Base-by-base conservation (phyloP, 2,797 vertebrate genomes). In the Miichthys miiuy region DNA sequence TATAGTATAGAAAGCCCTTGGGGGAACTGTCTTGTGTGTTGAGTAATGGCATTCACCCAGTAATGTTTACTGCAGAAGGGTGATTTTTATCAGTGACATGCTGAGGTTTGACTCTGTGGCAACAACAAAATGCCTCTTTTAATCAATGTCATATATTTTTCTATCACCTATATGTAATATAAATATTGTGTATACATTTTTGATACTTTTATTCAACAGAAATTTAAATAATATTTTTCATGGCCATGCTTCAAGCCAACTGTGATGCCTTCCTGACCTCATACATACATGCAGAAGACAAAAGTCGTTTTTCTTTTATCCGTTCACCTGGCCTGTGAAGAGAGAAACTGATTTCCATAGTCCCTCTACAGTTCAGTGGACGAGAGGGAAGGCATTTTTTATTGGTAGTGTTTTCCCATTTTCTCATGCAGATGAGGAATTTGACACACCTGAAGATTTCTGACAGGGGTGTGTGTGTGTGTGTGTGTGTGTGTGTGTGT, bases 351-450 rank as follows among this genome's bases (percentile, higher is more conserved):
- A 90, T 91, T 88, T 82, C 84, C 81, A 86, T 84, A 82, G 44
- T 60, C 51, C 65, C 79, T 88, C 55, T 72, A 64, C 82, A 87
- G 85, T 72, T 88, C 80, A 87, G 71, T 78, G 85, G 80, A 80
- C 81, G 75, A 66, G 64, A 60, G 52, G 65, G 30, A 64, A 74
- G 60, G 68, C 52, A 60, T 84, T 88, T 38, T 89, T 90, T 73
- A 78, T 80, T 23, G 52, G 46, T 82, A 86, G 80, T 88, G 64
- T 83, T 91, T 86, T 88, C 82, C 85, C 68, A 82, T 92, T 90
- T 90, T 86, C 81, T 63, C 78, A 88, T 90, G 84, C 83, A 93
- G 87, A 92, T 90, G 81, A 91, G 81, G 78, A 86, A 87, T 88
- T 87, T 83, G 82, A 87, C 82, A 84, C 79, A 86, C 76, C 48